Evolutionary conservation across 2,113 vertebrate species (phyloP).

Genomic region (Lophura nycthemera): DNA sequence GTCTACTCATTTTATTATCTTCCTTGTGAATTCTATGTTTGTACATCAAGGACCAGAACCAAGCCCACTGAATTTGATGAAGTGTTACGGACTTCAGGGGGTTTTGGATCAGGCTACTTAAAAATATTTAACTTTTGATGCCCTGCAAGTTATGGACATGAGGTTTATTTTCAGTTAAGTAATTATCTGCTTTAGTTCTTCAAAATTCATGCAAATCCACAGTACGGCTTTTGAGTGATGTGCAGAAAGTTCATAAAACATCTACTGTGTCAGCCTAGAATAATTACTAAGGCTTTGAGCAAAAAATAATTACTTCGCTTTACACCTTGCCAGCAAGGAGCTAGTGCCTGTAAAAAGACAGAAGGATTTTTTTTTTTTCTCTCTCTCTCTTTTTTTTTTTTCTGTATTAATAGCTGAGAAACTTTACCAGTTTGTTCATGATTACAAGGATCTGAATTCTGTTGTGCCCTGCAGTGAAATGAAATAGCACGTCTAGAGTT

Average conservation of each 20-base stretch:
- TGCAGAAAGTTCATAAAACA: not conserved
- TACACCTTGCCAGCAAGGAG: not conserved
- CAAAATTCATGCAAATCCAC: not conserved
- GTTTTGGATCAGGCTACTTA: not conserved
- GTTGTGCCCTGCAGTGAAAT: constrained; percentile 37
- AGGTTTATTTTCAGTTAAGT: not conserved
- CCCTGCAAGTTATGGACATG: not conserved
- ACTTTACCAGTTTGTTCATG: constrained; percentile 9
- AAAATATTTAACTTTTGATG: not conserved
- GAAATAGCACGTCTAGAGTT: constrained; percentile 33
- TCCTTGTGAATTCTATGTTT: not conserved
- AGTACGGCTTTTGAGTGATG: not conserved
- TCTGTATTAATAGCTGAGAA: not conserved
- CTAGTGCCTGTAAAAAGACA: not conserved
- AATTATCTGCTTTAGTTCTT: not conserved
- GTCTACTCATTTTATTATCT: not conserved
- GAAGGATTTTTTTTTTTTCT: not conserved
- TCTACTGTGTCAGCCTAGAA: not conserved
- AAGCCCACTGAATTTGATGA: not conserved
- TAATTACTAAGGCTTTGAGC: not conserved
- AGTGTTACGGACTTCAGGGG: not conserved
- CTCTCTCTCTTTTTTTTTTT: not conserved
- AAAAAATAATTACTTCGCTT: not conserved
- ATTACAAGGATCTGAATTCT: not conserved
- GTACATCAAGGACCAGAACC: not conserved